Percentiles rank a stretch among this genome's conserved stretches.
Conservation (phyloP, 1,140 invertebrate species). For the Bombus consobrinus region DNA sequence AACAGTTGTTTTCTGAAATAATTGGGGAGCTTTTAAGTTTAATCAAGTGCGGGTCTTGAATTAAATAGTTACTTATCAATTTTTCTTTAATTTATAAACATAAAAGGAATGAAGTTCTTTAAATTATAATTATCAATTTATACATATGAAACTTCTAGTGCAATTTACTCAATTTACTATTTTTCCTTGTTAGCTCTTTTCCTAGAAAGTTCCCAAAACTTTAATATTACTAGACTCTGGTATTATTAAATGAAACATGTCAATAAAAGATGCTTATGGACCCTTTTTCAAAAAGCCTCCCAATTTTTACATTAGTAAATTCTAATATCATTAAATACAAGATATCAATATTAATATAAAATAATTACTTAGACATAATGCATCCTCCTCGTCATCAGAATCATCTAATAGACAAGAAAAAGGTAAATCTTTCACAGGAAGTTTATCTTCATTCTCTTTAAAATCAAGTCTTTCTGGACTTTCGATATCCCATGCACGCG, state of each 20-base stretch:
- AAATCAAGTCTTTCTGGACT: neutral
- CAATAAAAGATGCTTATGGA: neutral
- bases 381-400: neutral
- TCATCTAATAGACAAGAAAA: no score
- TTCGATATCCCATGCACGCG: neutral
- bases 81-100: no score
- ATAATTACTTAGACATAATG: conserved; percentile 22
- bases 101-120: no score
- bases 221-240: neutral
- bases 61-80: no score
- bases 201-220: neutral
- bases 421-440: neutral
- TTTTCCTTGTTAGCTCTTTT: no score
- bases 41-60: no score
- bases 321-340: neutral
- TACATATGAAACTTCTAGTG: no score
- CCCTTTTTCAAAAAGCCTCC: neutral
- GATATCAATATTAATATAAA: neutral
- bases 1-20: neutral
- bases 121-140: no score
- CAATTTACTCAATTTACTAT: no score
- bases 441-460: accelerated
- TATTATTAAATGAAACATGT: neutral
- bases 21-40: neutral
- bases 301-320: neutral